Base-by-base conservation (phyloP, 1,140 invertebrate genomes). In the Globodera rostochiensis region DNA sequence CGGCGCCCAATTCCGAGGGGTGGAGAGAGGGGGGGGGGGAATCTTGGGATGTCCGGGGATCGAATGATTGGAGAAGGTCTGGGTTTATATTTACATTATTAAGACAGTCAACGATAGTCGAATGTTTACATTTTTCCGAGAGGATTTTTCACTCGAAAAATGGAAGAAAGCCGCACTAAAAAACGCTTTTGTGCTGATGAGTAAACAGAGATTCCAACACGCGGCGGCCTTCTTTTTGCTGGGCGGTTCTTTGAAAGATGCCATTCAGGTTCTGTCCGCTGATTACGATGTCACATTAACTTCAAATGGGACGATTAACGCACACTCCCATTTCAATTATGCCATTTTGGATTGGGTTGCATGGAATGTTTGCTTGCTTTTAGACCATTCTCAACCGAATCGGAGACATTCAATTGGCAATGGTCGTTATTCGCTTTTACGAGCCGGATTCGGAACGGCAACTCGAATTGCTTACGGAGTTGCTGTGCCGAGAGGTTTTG, bases 111-210 rank as follows among this genome's bases (percentile, higher is more conserved):
- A 93, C 11, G 95, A 99, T 88, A 94, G 94, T 11, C 94, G 94
- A 87, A 98, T 99, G 96, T 95, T 95, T 0, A 90, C 92, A 4
- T 99, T 99, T 91, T 99, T 99, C 90, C 91, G 94, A 9, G 96
- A 98, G 89, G 96, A 99, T 89, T 99, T 99, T 88, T 91, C 91
- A 3, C 93, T 97, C 90, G 97, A 87, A 91, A 96, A 83, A 77
- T 98, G 96, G 96, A 92, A 96, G 8, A 98, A 96, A 90, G 96
- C 96, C 6, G 97, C 97, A 0, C 89, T 98, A 45, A 99, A 98
- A 91, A 99, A 99, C 91, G 97, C 97, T 0, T 99, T 96, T 90
- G 95, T 95, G 7, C 91, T 99, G 19, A 92, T 99, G 8, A 96
- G 96, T 1, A 97, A 96, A 90, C 97, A 99, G 90, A 91, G 96